Base-by-base conservation (phyloP, 2,113 vertebrate genomes). In the Uria aalge region DNA sequence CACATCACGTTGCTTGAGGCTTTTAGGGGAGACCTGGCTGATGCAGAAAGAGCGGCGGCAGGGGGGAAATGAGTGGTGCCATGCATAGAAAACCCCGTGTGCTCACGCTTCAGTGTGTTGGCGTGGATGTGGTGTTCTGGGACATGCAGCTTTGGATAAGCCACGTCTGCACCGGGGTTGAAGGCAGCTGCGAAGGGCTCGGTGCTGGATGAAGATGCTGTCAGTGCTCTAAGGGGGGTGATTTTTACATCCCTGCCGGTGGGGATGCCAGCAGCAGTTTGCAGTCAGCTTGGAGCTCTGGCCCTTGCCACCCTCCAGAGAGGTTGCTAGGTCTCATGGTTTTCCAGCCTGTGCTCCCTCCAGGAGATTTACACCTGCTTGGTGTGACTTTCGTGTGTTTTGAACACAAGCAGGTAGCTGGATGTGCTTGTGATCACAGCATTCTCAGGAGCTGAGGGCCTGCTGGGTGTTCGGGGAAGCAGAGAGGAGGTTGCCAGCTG, bases 131-230 rank as follows among this genome's bases (percentile, higher is more conserved):
- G 43, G 7, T 32, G 22, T 17, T 36, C 34, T 84, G 68, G 55
- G 48, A 59, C 14, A 3, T 2, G 4, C 9, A 22, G 62, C 41
- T 27, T 9, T 38, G 55, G 8, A 1, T 1, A 16, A 71, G 10
- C 32, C 52, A 5, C 0, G 0, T 36, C 10, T 50, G 26, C 24
- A 5, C 9, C 0, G 2, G 22, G 27, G 38, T 3, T 56, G 81
- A 16, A 22, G 79, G 59, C 38, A 76, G 68, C 50, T 52, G 21
- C 1, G 4, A 19, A 53, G 67, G 63, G 66, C 43, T 79, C 4
- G 50, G 36, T 43, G 34, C 8, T 5, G 6, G 69, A 59, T 67
- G 45, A 47, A 85, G 60, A 3, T 16, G 69, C 21, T 71, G 24
- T 22, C 26, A 11, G 59, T n/a, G 45, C 50, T n/a, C 66, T 52